Evolutionary conservation across 2,113 vertebrate species (phyloP).

Genomic region (Sporophila hypoxantha): DNA sequence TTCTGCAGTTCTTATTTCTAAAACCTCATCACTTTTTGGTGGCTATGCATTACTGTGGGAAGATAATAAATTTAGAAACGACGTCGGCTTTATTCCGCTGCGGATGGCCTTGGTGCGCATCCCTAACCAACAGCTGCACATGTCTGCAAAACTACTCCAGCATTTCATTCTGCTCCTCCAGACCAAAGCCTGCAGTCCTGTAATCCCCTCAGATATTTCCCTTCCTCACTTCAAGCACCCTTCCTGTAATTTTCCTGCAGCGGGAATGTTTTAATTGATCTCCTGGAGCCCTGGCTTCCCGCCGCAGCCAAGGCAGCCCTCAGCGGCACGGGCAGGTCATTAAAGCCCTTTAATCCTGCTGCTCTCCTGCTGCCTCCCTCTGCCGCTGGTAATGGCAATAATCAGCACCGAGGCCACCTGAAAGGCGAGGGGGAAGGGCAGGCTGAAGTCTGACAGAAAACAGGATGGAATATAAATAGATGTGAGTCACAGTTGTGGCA

Average conservation of each 20-base stretch:
- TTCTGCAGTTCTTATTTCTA: neutral
- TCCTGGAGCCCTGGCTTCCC: neutral
- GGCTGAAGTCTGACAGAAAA: neutral
- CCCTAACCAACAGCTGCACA: neutral
- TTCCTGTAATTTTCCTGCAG: neutral
- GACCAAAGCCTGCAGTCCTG: neutral
- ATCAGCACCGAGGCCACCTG: neutral
- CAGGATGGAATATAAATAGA: neutral
- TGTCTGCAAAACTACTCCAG: neutral
- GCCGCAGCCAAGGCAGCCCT: neutral
- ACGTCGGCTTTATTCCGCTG: neutral
- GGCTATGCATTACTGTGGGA: neutral
- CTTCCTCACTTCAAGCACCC: neutral
- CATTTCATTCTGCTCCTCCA: neutral
- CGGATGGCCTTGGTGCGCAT: fast-evolving
- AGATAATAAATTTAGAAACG: neutral
- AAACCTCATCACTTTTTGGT: neutral
- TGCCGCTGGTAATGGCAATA: neutral
- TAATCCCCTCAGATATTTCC: neutral
- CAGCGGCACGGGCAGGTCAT: neutral
- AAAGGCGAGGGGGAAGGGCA: neutral
- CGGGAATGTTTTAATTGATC: neutral
- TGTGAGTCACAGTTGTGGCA: neutral
- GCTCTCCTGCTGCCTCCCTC: neutral
- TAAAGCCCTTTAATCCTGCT: neutral